phyloP scores from a whole-genome alignment of 2,113 vertebrate species.

The Alouatta palliata region DNA sequence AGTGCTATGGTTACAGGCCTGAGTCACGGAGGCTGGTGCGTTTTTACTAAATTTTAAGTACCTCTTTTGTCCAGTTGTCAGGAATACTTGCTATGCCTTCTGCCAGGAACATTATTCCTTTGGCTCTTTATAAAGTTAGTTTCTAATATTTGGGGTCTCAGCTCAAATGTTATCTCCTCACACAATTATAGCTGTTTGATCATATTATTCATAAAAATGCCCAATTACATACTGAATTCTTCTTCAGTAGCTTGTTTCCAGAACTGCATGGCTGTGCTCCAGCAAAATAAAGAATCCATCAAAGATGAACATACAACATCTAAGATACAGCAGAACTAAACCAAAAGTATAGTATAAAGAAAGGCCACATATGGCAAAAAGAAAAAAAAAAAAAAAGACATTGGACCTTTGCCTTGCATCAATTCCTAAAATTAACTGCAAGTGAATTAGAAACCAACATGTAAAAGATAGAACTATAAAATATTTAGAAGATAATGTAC shows the following conservation, averaged over 20 bases:
- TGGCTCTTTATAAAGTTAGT: neutral
- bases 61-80: neutral
- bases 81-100: neutral
- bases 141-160: neutral
- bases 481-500: neutral
- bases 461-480: neutral
- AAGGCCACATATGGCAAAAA: neutral
- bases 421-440: neutral
- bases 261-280: neutral
- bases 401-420: neutral
- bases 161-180: neutral
- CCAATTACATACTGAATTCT: neutral
- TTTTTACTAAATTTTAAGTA: neutral
- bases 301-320: neutral
- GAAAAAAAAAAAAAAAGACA: no score
- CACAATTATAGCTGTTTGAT: neutral
- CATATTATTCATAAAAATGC: neutral
- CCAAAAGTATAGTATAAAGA: neutral
- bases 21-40: no score
- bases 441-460: neutral
- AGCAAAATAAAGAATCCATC: neutral
- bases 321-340: neutral
- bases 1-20: no score
- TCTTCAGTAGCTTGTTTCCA: neutral
- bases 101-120: neutral